These are phyloP conservation scores for Poecilus cupreus DNA, from an alignment of 2,888 invertebrate species.

Conservation along the genomic window DNA sequence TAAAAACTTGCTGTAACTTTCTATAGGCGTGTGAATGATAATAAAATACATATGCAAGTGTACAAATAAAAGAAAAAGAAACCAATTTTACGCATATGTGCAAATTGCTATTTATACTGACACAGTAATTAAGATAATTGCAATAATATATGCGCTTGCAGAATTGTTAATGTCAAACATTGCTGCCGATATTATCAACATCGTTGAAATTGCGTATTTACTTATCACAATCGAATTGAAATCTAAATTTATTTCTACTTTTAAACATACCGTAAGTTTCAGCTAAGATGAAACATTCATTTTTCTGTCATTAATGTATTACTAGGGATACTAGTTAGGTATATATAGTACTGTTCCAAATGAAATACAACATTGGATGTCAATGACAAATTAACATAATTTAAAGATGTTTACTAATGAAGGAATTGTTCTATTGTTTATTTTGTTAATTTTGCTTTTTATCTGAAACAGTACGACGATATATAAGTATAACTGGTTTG, in stretches of 20 bases:
- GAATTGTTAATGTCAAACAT: conserved; percentile 23
- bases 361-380: too few species aligned
- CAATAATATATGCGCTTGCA: conserved; percentile 50
- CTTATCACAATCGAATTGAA: neutral
- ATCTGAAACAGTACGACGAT: too few species aligned
- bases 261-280: too few species aligned
- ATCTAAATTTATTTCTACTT: neutral
- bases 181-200: conserved; percentile 33
- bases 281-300: too few species aligned
- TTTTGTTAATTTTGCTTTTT: too few species aligned
- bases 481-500: too few species aligned
- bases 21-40: conserved; percentile 1
- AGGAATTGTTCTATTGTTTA: too few species aligned
- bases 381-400: too few species aligned
- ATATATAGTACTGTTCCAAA: too few species aligned
- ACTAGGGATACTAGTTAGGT: too few species aligned
- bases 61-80: conserved; percentile 29
- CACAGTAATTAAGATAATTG: conserved; percentile 47
- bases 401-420: too few species aligned
- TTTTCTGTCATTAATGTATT: too few species aligned
- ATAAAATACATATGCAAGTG: conserved; percentile 11
- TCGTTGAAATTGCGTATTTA: neutral
- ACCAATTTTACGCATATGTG: conserved; percentile 36
- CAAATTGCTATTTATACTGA: conserved; percentile 43
- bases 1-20: neutral